phyloP scores from a whole-genome alignment of 2,888 invertebrate genomes.

The Iphiclides podalirius region DNA sequence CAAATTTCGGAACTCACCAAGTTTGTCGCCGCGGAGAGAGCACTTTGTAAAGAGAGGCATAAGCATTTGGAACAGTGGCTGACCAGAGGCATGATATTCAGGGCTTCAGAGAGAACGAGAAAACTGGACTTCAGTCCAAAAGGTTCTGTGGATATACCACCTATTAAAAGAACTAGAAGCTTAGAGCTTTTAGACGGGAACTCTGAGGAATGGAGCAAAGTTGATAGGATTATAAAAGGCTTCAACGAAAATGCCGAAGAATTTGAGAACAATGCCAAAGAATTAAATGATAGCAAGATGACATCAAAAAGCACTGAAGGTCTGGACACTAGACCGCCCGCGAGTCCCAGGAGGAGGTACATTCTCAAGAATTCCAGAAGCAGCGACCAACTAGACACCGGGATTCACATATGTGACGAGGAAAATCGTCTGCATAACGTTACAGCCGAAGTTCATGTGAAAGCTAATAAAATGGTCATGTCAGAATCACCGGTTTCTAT shows the following conservation, averaged over 20 bases:
- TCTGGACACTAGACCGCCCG: slow-evolving; percentile 55
- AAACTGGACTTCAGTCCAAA: slow-evolving; percentile 73
- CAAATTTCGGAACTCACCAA: slow-evolving; percentile 85
- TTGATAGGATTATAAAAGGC: slow-evolving; percentile 55
- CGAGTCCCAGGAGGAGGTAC: slow-evolving; percentile 53
- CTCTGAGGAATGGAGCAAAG: slow-evolving; percentile 67
- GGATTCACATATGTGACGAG: slow-evolving; percentile 42
- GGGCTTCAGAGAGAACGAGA: slow-evolving; percentile 75
- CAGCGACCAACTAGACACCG: slow-evolving; percentile 65
- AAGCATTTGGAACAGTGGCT: slow-evolving; percentile 86
- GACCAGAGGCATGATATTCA: slow-evolving; percentile 81
- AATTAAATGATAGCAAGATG: slow-evolving; percentile 59
- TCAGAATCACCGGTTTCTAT: slow-evolving; percentile 65
- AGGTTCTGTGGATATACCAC: slow-evolving; percentile 76
- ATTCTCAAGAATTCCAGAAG: slow-evolving; percentile 63
- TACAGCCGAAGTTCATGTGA: slow-evolving; percentile 72
- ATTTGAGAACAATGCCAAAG: slow-evolving; percentile 64
- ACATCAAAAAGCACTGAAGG: slow-evolving; percentile 78
- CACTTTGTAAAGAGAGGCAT: slow-evolving; percentile 82
- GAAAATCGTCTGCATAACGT: slow-evolving; percentile 53
- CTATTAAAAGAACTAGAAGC: slow-evolving; percentile 84
- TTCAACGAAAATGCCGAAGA: slow-evolving; percentile 63
- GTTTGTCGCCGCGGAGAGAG: slow-evolving; percentile 82
- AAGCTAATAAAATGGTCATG: slow-evolving; percentile 58
- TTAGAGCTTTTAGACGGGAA: slow-evolving; percentile 83